Percentiles rank a stretch among this genome's conserved stretches.
Evolutionary conservation across 1,140 invertebrate species (phyloP).

Genomic region (Bombus confusus): DNA sequence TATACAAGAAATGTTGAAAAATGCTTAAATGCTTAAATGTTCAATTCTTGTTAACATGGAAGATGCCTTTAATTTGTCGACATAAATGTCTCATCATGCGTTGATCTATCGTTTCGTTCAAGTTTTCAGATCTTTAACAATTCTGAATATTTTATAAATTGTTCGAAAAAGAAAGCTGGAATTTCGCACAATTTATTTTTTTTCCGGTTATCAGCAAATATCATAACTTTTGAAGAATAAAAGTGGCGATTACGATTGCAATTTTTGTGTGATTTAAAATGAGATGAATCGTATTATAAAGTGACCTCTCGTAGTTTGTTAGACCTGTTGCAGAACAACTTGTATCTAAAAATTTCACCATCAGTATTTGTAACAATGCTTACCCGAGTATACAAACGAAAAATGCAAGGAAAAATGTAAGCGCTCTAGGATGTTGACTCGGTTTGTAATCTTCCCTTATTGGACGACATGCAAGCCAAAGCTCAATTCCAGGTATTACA

Average conservation of each 20-base stretch:
- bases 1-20: too few relatives aligned
- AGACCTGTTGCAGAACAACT: background rate
- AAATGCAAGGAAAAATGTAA: slow-evolving; percentile 73
- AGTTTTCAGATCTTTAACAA: too few relatives aligned
- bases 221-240: too few relatives aligned
- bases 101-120: background rate
- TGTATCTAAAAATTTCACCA: background rate
- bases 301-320: background rate
- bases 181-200: background rate
- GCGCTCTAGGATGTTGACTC: slow-evolving; percentile 68
- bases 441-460: slow-evolving; percentile 76
- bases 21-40: too few relatives aligned
- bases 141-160: background rate
- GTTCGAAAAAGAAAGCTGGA: background rate
- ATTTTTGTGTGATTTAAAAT: too few relatives aligned
- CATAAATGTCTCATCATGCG: background rate
- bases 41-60: too few relatives aligned
- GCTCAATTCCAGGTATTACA: slow-evolving; percentile 78
- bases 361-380: slow-evolving; percentile 5
- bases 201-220: background rate
- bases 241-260: too few relatives aligned
- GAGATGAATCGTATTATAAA: too few relatives aligned
- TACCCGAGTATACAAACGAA: slow-evolving; percentile 76
- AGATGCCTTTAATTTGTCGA: too few relatives aligned
- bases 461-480: slow-evolving; percentile 79